Percentiles rank a stretch among this genome's conserved stretches.
Conservation (phyloP, 2,888 invertebrate species). For the Dolichomitus sp. region DNA sequence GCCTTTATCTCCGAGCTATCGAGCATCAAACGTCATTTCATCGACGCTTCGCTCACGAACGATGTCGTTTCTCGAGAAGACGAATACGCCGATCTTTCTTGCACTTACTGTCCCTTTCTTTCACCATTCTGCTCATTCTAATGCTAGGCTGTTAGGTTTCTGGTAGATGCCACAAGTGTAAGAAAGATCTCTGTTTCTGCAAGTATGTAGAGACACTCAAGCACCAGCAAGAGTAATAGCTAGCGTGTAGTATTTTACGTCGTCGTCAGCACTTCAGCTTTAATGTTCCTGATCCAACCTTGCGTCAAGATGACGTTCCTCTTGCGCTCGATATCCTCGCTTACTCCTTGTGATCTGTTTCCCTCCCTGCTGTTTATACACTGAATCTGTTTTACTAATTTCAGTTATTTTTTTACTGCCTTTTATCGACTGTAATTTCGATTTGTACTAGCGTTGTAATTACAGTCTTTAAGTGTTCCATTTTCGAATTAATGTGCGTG, state of each 20-base stretch:
- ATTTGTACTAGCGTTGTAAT: no score
- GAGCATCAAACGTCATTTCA: slow-evolving; percentile 70
- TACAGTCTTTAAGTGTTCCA: no score
- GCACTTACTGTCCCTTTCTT: slow-evolving; percentile 12
- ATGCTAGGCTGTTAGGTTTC: not conserved
- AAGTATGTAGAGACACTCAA: slow-evolving; percentile 34
- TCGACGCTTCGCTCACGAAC: slow-evolving; percentile 48
- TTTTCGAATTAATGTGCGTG: no score
- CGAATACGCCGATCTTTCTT: slow-evolving; percentile 29
- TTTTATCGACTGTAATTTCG: no score
- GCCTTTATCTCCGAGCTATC: slow-evolving; percentile 71
- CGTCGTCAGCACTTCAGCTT: slow-evolving; percentile 68
- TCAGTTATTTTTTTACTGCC: no score
- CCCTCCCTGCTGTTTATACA: no score
- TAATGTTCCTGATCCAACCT: slow-evolving; percentile 60
- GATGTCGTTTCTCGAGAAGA: slow-evolving; percentile 48
- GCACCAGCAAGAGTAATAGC: not conserved
- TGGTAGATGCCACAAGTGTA: slow-evolving; percentile 6
- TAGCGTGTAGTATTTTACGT: slow-evolving; percentile 43
- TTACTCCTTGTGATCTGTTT: not conserved
- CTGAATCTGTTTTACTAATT: no score
- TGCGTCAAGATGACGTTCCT: slow-evolving; percentile 12
- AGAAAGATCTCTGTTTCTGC: slow-evolving; percentile 27
- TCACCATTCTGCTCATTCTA: not conserved
- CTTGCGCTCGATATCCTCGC: slow-evolving; percentile 9